Conservation (phyloP, 2,888 invertebrate genomes). For the Chesias legatella region DNA sequence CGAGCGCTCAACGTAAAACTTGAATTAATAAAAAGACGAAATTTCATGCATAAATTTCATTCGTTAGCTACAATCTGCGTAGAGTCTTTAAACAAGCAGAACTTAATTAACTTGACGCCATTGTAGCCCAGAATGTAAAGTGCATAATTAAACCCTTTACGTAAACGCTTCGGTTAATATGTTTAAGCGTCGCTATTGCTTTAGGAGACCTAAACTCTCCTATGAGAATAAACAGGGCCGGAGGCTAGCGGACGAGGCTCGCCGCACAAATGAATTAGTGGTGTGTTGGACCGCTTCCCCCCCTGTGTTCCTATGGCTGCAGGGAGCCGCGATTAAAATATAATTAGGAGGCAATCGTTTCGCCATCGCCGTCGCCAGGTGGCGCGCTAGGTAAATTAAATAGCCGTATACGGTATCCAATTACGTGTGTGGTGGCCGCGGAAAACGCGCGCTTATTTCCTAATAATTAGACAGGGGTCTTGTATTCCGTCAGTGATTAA, state of each 20-base stretch:
- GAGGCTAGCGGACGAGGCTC: constrained; percentile 49
- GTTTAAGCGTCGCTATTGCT: constrained; percentile 75
- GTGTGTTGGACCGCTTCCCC: constrained; percentile 33
- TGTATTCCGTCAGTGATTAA: constrained; percentile 44
- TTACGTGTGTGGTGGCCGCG: constrained; percentile 59
- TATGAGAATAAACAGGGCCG: constrained; percentile 74
- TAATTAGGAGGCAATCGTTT: constrained; percentile 80
- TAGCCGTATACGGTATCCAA: constrained; percentile 73
- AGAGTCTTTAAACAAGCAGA: constrained; percentile 68
- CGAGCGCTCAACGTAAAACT: constrained; percentile 36
- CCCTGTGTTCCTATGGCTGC: constrained; percentile 31
- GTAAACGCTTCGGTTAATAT: constrained; percentile 76
- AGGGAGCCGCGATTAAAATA: constrained; percentile 74
- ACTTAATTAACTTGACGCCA: constrained; percentile 74
- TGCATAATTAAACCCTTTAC: constrained; percentile 75
- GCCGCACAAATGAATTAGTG: constrained; percentile 75
- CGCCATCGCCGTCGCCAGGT: constrained; percentile 77
- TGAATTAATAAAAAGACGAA: constrained; percentile 61
- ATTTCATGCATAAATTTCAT: constrained; percentile 62
- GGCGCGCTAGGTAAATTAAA: constrained; percentile 75
- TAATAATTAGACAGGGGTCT: constrained; percentile 71
- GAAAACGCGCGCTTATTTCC: constrained; percentile 66
- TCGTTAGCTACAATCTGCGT: constrained; percentile 56
- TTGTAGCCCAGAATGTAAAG: constrained; percentile 67
- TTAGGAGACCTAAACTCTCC: constrained; percentile 77